These are phyloP conservation scores for Leptinotarsa defecta DNA, from an alignment of 1,140 invertebrate species.

Conservation along the genomic window DNA sequence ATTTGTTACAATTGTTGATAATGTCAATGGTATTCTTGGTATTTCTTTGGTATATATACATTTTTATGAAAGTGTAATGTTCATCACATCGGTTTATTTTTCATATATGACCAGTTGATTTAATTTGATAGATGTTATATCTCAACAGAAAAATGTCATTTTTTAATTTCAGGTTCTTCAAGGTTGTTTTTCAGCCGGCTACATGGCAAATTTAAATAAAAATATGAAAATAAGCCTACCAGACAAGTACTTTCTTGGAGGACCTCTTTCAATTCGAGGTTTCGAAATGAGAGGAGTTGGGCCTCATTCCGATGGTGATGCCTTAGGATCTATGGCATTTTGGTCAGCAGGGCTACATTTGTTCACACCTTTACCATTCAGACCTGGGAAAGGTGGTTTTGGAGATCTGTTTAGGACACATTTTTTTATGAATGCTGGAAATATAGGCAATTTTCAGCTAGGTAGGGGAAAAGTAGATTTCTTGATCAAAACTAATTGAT, in stretches of 20 bases:
- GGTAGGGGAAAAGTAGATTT: constrained; percentile 29
- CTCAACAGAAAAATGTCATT: too few species aligned
- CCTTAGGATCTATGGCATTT: constrained; percentile 68
- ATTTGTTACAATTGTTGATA: too few species aligned
- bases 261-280: constrained; percentile 80
- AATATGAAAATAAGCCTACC: constrained; percentile 68
- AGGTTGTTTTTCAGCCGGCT: constrained; percentile 70
- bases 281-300: constrained; percentile 83
- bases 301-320: constrained; percentile 73
- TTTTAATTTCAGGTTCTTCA: constrained; percentile 70
- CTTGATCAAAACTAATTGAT: neutral
- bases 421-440: constrained; percentile 84
- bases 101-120: too few species aligned
- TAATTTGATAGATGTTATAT: too few species aligned
- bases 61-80: too few species aligned
- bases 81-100: too few species aligned
- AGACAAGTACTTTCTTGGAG: constrained; percentile 87
- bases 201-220: constrained; percentile 68
- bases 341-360: constrained; percentile 82
- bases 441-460: constrained; percentile 62
- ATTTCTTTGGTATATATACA: too few species aligned
- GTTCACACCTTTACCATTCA: constrained; percentile 84
- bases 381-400: constrained; percentile 72
- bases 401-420: constrained; percentile 82
- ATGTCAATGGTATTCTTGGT: too few species aligned